Conservation (phyloP, 2,888 invertebrate genomes). For the Mechanitis messenoides region DNA sequence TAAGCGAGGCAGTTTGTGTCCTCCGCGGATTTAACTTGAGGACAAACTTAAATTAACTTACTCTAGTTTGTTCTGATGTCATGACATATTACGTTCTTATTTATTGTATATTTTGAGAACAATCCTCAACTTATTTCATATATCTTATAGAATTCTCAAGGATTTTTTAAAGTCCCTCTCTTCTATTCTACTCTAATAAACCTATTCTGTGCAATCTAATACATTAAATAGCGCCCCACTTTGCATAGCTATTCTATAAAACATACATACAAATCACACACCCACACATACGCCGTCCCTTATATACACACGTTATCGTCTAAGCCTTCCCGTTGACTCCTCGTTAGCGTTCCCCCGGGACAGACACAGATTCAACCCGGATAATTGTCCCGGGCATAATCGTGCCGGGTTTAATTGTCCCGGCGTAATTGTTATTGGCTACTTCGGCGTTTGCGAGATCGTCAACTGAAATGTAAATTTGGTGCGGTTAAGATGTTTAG, state of each 20-base stretch:
- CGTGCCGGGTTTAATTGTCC: conserved; percentile 27
- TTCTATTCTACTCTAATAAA: too few relatives aligned
- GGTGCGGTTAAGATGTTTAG: conserved; percentile 1
- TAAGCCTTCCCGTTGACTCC: conserved; percentile 46
- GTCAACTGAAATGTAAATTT: conserved; percentile 4
- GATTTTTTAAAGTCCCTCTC: too few relatives aligned
- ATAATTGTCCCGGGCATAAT: conserved; percentile 30
- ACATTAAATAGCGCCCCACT: background rate
- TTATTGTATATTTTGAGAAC: too few relatives aligned
- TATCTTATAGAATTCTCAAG: too few relatives aligned
- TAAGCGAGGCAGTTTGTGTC: background rate
- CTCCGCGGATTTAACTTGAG: too few relatives aligned
- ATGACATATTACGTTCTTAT: too few relatives aligned
- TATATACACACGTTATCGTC: conserved; percentile 39
- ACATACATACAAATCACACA: background rate
- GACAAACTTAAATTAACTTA: too few relatives aligned
- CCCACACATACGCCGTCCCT: conserved; percentile 26
- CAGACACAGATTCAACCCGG: conserved; percentile 22
- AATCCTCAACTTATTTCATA: too few relatives aligned
- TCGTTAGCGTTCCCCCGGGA: conserved; percentile 45
- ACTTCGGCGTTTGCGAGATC: conserved; percentile 17
- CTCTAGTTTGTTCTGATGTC: too few relatives aligned
- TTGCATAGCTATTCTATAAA: background rate
- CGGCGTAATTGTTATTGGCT: conserved; percentile 33
- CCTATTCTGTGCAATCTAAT: too few relatives aligned